phyloP scores from a whole-genome alignment of 2,113 vertebrate species.

The Semicossyphus pulcher region DNA sequence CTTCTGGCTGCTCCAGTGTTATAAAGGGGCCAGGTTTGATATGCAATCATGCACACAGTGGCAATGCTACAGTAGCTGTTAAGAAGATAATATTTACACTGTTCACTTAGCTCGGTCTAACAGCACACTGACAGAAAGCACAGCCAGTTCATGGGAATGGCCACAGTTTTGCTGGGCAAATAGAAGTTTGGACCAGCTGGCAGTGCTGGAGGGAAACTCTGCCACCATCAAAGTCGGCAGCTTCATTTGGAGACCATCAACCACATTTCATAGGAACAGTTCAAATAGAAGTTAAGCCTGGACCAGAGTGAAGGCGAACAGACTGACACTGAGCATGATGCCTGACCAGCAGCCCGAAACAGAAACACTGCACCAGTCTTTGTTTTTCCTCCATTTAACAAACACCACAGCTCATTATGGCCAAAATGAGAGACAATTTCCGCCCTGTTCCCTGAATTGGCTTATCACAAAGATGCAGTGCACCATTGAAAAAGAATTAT shows the following conservation, averaged over 20 bases:
- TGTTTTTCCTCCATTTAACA: not conserved
- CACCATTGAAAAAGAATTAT: constrained; percentile 10
- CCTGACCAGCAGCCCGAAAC: not conserved
- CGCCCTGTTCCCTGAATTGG: not conserved
- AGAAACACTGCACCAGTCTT: not conserved
- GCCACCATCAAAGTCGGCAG: not conserved
- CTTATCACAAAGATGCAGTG: constrained; percentile 40
- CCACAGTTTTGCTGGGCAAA: not conserved
- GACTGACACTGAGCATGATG: not conserved
- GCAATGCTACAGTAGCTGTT: too few species aligned
- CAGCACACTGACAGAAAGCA: too few species aligned
- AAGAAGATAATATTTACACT: too few species aligned
- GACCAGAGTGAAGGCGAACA: not conserved
- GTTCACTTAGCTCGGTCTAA: too few species aligned
- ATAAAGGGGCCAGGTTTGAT: too few species aligned
- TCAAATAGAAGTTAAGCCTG: not conserved
- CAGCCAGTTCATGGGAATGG: too few species aligned
- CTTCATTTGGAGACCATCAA: not conserved
- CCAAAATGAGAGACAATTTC: constrained; percentile 4
- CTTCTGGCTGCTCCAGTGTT: too few species aligned
- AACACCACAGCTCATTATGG: not conserved
- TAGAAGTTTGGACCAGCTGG: not conserved
- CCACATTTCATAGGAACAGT: not conserved
- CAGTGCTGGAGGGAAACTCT: not conserved
- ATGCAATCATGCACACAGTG: too few species aligned